Percentiles rank a stretch among this genome's conserved stretches.
Conservation (phyloP, 2,113 vertebrate species). For the Prionailurus viverrinus region DNA sequence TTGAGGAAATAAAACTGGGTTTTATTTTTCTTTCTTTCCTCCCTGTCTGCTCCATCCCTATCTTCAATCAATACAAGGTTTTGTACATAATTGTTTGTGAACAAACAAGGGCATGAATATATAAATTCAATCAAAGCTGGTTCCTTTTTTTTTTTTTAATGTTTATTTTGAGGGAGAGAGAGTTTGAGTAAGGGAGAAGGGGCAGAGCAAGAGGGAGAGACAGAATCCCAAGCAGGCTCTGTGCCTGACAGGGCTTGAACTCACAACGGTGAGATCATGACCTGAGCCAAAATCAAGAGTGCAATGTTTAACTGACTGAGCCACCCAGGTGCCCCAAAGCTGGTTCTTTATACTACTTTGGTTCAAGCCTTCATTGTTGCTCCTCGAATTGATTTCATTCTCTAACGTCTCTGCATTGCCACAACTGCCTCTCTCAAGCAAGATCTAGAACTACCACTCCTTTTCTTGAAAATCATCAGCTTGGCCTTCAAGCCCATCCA, state of each 20-base stretch:
- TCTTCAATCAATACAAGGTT: background rate
- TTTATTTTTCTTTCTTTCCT: constrained; percentile 34
- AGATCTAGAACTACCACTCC: background rate
- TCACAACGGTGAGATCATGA: no score
- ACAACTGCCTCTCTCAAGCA: background rate
- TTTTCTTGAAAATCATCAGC: background rate
- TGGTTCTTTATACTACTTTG: background rate
- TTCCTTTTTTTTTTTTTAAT: background rate
- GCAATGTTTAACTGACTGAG: no score
- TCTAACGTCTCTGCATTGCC: background rate
- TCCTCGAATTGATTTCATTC: background rate
- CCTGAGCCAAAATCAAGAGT: no score
- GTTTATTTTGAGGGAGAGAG: no score
- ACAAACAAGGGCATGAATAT: background rate
- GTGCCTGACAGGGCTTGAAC: no score
- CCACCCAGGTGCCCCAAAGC: no score
- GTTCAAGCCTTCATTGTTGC: background rate
- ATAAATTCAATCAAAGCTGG: background rate
- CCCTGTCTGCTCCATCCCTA: background rate
- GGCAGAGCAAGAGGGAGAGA: no score
- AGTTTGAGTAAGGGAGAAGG: no score
- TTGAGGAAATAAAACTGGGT: constrained; percentile 7
- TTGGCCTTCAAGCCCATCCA: background rate
- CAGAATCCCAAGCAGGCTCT: no score
- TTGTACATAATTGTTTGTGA: background rate